Evolutionary conservation across 2,888 invertebrate species (phyloP).

Genomic region (Brassicogethes aeneus): DNA sequence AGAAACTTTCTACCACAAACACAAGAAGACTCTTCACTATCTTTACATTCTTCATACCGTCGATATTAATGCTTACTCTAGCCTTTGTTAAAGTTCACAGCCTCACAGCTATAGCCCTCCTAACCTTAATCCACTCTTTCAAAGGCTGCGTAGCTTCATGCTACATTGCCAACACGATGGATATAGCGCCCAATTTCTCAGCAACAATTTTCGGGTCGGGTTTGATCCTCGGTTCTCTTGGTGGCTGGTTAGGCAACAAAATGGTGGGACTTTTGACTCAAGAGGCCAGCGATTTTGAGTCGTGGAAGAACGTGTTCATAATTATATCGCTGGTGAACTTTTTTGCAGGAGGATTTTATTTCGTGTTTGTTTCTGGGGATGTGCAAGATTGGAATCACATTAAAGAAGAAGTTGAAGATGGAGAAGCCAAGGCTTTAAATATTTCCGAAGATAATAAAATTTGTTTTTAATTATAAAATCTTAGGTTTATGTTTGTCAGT

Average conservation of each 20-base stretch:
- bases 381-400: not conserved
- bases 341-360: not conserved
- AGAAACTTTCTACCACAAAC: not conserved
- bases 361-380: not conserved
- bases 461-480: too few relatives aligned
- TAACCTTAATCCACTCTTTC: not conserved
- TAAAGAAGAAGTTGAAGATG: not conserved
- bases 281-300: not conserved
- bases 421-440: too few relatives aligned
- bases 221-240: not conserved
- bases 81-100: not conserved
- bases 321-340: not conserved
- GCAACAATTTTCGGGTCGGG: not conserved
- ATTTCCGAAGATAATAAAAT: too few relatives aligned
- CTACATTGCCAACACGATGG: not conserved
- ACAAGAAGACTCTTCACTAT: not conserved
- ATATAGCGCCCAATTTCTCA: not conserved
- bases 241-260: not conserved
- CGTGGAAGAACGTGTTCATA: not conserved
- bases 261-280: not conserved
- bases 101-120: not conserved
- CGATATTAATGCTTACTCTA: not conserved
- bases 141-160: not conserved
- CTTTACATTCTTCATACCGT: not conserved
- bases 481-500: too few relatives aligned